These are phyloP conservation scores for Coecobrya sp. DNA, from an alignment of 2,888 invertebrate genomes.

Conservation along the genomic window DNA sequence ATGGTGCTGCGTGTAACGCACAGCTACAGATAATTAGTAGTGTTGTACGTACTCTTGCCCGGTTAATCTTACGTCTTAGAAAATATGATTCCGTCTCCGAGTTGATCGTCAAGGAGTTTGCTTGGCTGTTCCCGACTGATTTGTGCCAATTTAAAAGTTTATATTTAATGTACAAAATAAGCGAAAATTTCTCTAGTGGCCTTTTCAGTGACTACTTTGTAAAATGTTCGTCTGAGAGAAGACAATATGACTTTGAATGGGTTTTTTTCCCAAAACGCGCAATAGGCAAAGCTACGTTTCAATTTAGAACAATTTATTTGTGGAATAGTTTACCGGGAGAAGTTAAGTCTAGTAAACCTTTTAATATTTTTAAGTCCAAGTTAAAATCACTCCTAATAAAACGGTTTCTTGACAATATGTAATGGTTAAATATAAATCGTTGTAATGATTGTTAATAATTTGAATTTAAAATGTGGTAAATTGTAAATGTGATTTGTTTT, in stretches of 20 bases:
- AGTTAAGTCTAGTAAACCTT: not conserved
- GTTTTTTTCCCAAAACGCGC: not conserved
- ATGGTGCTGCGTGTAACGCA: not conserved
- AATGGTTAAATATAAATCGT: no score
- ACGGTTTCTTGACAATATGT: no score
- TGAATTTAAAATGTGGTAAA: no score
- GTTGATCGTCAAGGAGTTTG: not conserved
- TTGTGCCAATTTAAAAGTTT: not conserved
- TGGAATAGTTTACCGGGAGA: not conserved
- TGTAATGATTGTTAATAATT: no score
- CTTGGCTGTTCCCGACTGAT: not conserved
- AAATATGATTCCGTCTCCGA: not conserved
- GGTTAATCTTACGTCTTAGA: not conserved
- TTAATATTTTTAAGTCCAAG: not conserved
- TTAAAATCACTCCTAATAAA: not conserved
- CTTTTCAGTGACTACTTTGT: not conserved
- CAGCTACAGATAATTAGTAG: not conserved
- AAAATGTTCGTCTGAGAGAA: not conserved
- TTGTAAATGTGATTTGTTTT: no score
- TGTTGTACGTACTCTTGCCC: not conserved
- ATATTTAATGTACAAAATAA: conserved; percentile 7
- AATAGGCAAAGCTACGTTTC: not conserved
- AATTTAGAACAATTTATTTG: not conserved
- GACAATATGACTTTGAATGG: not conserved
- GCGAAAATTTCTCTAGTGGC: not conserved